Evolutionary conservation across 2,797 vertebrate species (phyloP), one percentile per base, ranked within the genome.

Genomic region (Acanthurus lineatus): DNA sequence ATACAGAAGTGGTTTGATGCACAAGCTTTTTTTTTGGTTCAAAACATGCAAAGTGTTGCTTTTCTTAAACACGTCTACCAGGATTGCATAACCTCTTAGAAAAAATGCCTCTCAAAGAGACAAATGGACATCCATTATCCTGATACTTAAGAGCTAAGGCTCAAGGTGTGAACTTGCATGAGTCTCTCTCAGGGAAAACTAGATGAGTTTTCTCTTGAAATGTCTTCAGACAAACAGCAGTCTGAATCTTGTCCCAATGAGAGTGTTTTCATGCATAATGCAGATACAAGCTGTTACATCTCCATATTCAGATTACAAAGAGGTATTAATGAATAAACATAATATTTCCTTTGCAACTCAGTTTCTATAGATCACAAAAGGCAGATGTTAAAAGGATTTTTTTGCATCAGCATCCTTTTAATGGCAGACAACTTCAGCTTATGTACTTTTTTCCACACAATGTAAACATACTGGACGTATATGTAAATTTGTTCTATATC

Each of bases 261-360:
- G 68, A 48, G 35, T 51, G 48, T 67, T 63, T 58, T 72, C 69
- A 88, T 89, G 77, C 65, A 84, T 86, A 82, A 85, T 86, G 79
- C 77, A 88, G 71, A 84, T 61, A 63, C 77, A 83, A 80, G 73
- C 61, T 80, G 75, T 56, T 84, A 73, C 69, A 83, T 81, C 71
- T 81, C 57, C 72, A 82, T 84, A 84, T 90, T 88, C 79, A 86
- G 45, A 83, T 83, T 25, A 65, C 32, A 67, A 73, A 81, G 48
- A 64, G 19, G 40, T 66, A 53, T 80, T 73, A 73, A 87, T 85
- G 75, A 86, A 86, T 86, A 83, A 73, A 77, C 71, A 81, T 66
- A 38, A 44, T 58, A 76, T 84, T 80, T 52, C 16, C 52, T 77
- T 76, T 73, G 76, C 72, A 83, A 72, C 35, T 40, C 58, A 58